Conservation (phyloP, 1,140 invertebrate species). For the Megalopta genalis region DNA sequence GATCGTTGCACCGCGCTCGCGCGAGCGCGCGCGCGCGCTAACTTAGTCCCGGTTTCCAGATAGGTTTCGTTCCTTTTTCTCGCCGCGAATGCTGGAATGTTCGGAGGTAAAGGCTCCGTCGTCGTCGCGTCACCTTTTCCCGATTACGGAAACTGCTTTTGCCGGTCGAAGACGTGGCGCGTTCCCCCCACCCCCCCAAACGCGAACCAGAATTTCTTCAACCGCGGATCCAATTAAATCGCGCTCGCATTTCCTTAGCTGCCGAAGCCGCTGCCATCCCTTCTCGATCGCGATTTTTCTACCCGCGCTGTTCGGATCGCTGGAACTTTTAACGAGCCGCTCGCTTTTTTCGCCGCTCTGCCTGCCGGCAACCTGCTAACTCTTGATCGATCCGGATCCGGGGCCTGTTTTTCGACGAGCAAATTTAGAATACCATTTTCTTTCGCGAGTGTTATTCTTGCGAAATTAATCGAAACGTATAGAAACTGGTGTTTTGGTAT, state of each 20-base stretch:
- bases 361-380: no score
- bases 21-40: no score
- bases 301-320: no score
- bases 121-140: constrained; percentile 46
- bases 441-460: no score
- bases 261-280: neutral
- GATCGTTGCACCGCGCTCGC: constrained; percentile 10
- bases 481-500: no score
- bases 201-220: constrained; percentile 12
- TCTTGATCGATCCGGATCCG: no score
- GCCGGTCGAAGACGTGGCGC: constrained; percentile 44
- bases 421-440: no score
- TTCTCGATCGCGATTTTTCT: neutral
- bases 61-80: constrained; percentile 38
- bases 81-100: constrained; percentile 32
- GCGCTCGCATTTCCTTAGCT: neutral
- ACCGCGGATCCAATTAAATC: neutral
- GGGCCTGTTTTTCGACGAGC: no score
- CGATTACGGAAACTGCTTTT: constrained; percentile 45
- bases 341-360: no score
- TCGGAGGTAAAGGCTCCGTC: constrained; percentile 25
- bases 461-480: no score
- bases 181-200: constrained; percentile 31
- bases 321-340: no score
- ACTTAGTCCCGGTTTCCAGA: constrained; percentile 24